Evolutionary conservation across 2,797 vertebrate genomes (phyloP).

Genomic region (Melanotaenia trifasciata): DNA sequence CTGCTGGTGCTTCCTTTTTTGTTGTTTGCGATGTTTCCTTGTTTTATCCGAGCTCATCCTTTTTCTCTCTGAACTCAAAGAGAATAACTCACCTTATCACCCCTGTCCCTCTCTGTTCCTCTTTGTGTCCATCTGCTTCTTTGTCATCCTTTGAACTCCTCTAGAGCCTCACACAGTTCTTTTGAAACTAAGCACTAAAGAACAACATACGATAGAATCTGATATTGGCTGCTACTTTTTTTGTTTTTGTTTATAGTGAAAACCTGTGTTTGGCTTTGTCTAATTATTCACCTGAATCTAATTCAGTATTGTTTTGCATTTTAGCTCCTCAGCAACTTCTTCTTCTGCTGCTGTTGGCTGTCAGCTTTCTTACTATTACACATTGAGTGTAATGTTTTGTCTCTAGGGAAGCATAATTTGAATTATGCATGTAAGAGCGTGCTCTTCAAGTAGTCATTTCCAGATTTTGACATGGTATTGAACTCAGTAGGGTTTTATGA

Average conservation of each 20-base stretch:
- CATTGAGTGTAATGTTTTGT: background rate
- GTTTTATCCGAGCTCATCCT: conserved; percentile 48
- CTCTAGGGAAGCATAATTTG: background rate
- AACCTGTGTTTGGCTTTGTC: conserved; percentile 5
- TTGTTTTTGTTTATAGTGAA: conserved; percentile 21
- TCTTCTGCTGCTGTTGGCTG: conserved; percentile 6
- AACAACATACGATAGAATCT: conserved; percentile 10
- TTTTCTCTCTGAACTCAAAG: conserved; percentile 47
- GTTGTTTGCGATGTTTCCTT: conserved; percentile 39
- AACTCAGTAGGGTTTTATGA: background rate
- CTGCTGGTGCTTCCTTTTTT: conserved; percentile 50
- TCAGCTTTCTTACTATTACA: conserved; percentile 4
- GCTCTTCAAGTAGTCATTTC: background rate
- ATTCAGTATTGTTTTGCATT: conserved; percentile 15
- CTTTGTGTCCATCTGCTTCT: conserved; percentile 69
- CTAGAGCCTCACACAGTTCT: conserved; percentile 36
- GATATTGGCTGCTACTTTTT: conserved; percentile 17
- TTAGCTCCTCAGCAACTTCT: conserved; percentile 4
- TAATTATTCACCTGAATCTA: conserved; percentile 20
- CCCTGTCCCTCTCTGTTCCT: conserved; percentile 46
- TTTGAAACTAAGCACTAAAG: conserved; percentile 39
- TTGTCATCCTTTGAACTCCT: conserved; percentile 65
- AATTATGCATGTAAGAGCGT: background rate
- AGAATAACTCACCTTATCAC: conserved; percentile 65
- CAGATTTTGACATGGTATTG: background rate